Evolutionary conservation across 2,888 invertebrate genomes (phyloP).

Genomic region (Leucophora obtusa): DNA sequence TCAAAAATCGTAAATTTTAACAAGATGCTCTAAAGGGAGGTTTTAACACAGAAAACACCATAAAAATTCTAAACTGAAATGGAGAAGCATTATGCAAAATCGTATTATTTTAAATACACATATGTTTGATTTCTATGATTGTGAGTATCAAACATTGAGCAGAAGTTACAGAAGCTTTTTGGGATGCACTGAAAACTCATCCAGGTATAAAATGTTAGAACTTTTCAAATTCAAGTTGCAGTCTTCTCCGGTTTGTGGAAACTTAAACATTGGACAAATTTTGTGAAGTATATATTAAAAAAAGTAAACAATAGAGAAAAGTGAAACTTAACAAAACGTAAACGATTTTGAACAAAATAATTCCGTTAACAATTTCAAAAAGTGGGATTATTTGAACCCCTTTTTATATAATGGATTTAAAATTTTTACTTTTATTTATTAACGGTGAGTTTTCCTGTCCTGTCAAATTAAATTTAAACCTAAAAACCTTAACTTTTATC

Average conservation of each 20-base stretch:
- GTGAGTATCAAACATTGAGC: slow-evolving; percentile 28
- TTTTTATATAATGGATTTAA: slow-evolving; percentile 43
- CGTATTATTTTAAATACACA: not conserved
- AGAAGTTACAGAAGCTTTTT: slow-evolving; percentile 59
- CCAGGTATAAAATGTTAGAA: slow-evolving; percentile 63
- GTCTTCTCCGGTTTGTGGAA: slow-evolving; percentile 49
- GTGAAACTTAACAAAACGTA: slow-evolving; percentile 27
- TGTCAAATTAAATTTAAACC: not conserved
- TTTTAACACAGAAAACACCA: slow-evolving; percentile 31
- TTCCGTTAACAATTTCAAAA: no score
- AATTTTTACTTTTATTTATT: slow-evolving; percentile 32
- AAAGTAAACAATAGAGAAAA: slow-evolving; percentile 8
- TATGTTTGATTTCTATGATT: slow-evolving; percentile 15
- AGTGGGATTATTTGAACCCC: no score
- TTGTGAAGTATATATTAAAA: not conserved
- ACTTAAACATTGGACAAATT: slow-evolving; percentile 18
- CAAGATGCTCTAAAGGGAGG: slow-evolving; percentile 67
- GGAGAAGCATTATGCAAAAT: slow-evolving; percentile 10
- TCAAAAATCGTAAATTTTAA: slow-evolving; percentile 75
- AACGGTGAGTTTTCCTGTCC: slow-evolving; percentile 56
- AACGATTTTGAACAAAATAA: no score
- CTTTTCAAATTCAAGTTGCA: slow-evolving; percentile 46
- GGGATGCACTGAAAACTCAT: slow-evolving; percentile 44
- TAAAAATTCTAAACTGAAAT: slow-evolving; percentile 25
- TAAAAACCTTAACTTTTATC: slow-evolving; percentile 40